Percentiles rank a stretch among this genome's conserved stretches.
Evolutionary conservation across 2,888 invertebrate species (phyloP).

Genomic region (Smittia aterrima): DNA sequence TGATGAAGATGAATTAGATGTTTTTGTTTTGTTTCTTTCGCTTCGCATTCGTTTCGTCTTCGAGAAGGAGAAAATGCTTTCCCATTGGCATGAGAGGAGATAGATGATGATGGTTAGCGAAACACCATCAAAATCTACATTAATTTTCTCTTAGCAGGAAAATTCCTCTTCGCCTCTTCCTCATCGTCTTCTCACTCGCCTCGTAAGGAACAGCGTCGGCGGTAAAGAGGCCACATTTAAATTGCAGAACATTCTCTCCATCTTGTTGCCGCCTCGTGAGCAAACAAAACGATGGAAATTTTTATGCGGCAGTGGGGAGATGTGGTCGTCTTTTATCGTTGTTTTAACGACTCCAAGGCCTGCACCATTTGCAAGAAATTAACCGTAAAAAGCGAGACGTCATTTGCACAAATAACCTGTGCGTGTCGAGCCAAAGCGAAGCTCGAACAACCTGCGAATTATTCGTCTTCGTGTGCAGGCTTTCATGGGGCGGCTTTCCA

Average conservation of each 20-base stretch:
- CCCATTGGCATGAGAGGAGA: conserved; percentile 13
- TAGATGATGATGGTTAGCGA: conserved; percentile 35
- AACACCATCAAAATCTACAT: conserved; percentile 28
- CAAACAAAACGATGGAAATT: neutral
- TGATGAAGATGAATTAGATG: conserved; percentile 38
- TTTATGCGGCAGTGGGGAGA: neutral
- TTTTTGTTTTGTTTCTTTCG: conserved; percentile 11
- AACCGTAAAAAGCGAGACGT: neutral
- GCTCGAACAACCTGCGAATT: conserved; percentile 14
- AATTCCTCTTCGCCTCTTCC: neutral
- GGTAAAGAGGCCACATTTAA: neutral
- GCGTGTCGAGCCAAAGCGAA: conserved; percentile 1
- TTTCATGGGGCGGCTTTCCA: neutral
- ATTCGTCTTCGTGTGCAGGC: neutral
- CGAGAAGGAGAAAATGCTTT: neutral
- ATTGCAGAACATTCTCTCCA: conserved; percentile 8
- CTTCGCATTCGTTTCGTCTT: neutral
- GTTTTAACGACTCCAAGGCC: neutral
- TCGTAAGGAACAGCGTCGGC: neutral
- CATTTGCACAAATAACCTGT: neutral
- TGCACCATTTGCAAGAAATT: neutral
- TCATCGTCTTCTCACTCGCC: neutral
- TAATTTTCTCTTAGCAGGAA: conserved; percentile 20
- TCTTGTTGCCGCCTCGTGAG: neutral
- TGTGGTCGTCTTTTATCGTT: neutral